These are phyloP conservation scores for Urechis unicinctus DNA, from an alignment of 2,888 invertebrate species.

Conservation along the genomic window DNA sequence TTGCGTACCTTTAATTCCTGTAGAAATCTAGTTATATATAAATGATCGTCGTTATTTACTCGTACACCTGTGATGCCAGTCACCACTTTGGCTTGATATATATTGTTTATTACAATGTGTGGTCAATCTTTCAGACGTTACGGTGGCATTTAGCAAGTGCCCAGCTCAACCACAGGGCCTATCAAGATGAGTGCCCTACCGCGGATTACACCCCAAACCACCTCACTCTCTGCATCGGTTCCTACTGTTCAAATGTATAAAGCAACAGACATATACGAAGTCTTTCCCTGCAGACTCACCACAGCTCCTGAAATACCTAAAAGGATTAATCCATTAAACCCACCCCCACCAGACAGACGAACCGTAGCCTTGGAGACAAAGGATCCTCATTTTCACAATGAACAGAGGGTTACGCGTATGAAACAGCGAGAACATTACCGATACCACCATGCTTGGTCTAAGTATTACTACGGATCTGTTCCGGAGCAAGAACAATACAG, in stretches of 20 bases:
- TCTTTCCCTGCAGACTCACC: slow-evolving; percentile 17
- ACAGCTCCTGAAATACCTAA: slow-evolving; percentile 18
- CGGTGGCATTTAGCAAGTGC: too few relatives aligned
- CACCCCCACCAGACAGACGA: slow-evolving; percentile 32
- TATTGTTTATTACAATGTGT: too few relatives aligned
- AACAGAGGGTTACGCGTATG: slow-evolving; percentile 37
- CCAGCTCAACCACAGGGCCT: too few relatives aligned
- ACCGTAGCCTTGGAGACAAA: slow-evolving; percentile 41
- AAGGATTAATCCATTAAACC: slow-evolving; percentile 38
- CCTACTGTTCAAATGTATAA: too few relatives aligned
- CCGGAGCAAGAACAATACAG: slow-evolving; percentile 45
- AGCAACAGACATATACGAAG: slow-evolving; percentile 7
- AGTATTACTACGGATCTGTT: slow-evolving; percentile 42
- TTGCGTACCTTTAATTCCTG: too few relatives aligned
- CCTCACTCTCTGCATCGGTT: slow-evolving; percentile 1
- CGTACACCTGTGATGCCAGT: too few relatives aligned
- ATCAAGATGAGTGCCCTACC: slow-evolving; percentile 14
- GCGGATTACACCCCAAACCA: not conserved
- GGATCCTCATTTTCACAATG: slow-evolving; percentile 43
- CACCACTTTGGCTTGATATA: too few relatives aligned
- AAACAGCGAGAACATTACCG: slow-evolving; percentile 42
- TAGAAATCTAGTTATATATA: too few relatives aligned
- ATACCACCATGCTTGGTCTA: slow-evolving; percentile 46
- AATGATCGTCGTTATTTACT: too few relatives aligned
- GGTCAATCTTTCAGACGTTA: too few relatives aligned